phyloP scores from a whole-genome alignment of 1,140 invertebrate species.

The Atta cephalotes region DNA sequence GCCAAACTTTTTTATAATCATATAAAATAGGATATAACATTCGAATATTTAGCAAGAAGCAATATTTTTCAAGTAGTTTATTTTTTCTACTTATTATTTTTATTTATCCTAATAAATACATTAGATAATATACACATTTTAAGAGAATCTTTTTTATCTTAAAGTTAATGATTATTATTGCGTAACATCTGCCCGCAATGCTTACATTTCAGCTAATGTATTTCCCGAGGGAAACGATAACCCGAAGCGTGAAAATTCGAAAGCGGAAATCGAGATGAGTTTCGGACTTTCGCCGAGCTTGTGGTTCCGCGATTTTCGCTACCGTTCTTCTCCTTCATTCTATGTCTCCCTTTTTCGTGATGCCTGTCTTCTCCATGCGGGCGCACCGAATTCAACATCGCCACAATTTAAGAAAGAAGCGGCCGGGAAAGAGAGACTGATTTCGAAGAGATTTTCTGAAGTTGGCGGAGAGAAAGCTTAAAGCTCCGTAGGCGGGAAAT shows the following conservation, averaged over 20 bases:
- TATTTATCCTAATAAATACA: not conserved
- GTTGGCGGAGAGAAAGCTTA: slow-evolving; percentile 53
- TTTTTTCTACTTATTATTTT: not conserved
- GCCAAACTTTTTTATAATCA: too few relatives aligned
- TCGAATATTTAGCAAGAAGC: not conserved
- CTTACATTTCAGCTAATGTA: slow-evolving; percentile 22
- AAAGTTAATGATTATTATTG: slow-evolving; percentile 12
- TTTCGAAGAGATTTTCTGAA: slow-evolving; percentile 58
- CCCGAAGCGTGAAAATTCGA: slow-evolving; percentile 73
- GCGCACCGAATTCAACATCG: slow-evolving; percentile 32
- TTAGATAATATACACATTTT: not conserved
- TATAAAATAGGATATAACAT: not conserved
- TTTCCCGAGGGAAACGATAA: slow-evolving; percentile 21
- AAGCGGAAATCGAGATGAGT: slow-evolving; percentile 63
- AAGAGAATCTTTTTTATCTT: not conserved
- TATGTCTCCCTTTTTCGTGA: slow-evolving; percentile 3
- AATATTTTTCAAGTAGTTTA: not conserved
- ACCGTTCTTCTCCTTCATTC: not conserved
- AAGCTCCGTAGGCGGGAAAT: slow-evolving; percentile 58
- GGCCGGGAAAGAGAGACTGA: slow-evolving; percentile 41
- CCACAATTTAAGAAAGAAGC: slow-evolving; percentile 54
- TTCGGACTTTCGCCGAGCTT: slow-evolving; percentile 66
- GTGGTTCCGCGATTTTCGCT: slow-evolving; percentile 41
- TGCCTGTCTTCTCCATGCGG: slow-evolving; percentile 42
- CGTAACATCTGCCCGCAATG: not conserved